Conservation (phyloP, 1,140 invertebrate genomes). For the Pseudoatta argentina region DNA sequence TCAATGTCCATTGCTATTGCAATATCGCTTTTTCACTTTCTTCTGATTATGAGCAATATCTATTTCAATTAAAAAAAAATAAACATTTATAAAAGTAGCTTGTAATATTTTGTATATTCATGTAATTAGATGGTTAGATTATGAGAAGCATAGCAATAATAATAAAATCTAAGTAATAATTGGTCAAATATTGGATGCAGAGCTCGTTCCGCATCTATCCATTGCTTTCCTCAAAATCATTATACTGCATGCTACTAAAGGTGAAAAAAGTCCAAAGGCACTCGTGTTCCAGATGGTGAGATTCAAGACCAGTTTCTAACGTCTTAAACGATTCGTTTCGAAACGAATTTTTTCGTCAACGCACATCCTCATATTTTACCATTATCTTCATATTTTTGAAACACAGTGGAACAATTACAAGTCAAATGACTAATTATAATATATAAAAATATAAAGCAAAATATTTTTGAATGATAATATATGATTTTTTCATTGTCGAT, state of each 20-base stretch:
- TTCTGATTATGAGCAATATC: neutral
- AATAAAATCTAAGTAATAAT: conserved; percentile 3
- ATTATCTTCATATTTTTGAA: neutral
- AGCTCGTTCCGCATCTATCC: conserved; percentile 50
- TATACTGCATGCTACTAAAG: conserved; percentile 7
- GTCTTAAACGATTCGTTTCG: conserved; percentile 35
- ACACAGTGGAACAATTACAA: neutral
- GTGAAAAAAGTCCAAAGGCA: conserved; percentile 37
- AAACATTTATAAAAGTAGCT: neutral
- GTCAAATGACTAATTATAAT: conserved; percentile 17
- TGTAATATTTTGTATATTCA: neutral
- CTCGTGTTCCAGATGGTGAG: conserved; percentile 60
- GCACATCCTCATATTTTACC: neutral
- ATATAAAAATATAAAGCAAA: neutral
- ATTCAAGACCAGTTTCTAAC: conserved; percentile 54
- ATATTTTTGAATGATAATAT: neutral
- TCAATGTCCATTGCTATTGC: neutral
- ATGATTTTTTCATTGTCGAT: neutral
- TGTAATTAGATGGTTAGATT: neutral
- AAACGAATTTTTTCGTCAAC: conserved; percentile 41
- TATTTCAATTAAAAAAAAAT: neutral
- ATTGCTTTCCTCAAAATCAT: conserved; percentile 48
- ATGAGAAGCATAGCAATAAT: neutral
- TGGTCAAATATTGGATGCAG: neutral
- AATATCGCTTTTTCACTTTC: neutral